Evolutionary conservation across 2,888 invertebrate genomes (phyloP), one percentile per base, ranked within the genome.

Genomic region (Cylloceria caligata): DNA sequence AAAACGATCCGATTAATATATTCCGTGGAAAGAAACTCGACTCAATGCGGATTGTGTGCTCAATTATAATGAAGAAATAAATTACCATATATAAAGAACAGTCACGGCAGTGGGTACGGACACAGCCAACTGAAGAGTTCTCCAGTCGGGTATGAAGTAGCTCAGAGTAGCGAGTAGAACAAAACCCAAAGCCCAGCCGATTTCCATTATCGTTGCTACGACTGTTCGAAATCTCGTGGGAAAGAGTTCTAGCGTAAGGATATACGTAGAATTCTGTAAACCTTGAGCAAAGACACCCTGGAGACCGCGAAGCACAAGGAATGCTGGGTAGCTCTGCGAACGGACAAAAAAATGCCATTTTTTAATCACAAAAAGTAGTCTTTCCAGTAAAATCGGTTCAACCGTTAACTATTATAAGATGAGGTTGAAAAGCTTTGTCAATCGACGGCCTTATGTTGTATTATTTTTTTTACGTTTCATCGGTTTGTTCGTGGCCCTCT

Each of bases 101-200:
- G 94, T 93, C 7, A 93, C 81, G 0, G 93, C 87, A 36, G 93
- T 93, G 0, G 94, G 94, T 39, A 94, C 90, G 16, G 93, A 92
- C 60, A 94, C 89, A 0, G 93, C 93, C 64, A 94, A 88, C 84
- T 94, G 94, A 9, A 94, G 91, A 71, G 93, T 91, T 49, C 93
- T 90, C 94, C 94, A 94, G 86, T 94, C 92, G 9, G 93, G 92
- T 49, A 94, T 90, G 13, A 92, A 88, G 83, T 93, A 94, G 36
- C 93, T 93, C 34, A 93, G 86, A 0, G 89, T 89, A 3, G 94
- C 93, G 13, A 94, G 88, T 34, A 93, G 85, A 49, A 93, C 89
- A 39, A 94, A 90, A 19, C 93, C 93, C 4, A 93, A 77, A 1
- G 93, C 93, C 93, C 94, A 94, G 81, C 93, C 93, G 47, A 93